Evolutionary conservation across 2,113 vertebrate genomes (phyloP).

Genomic region (Cervus canadensis): DNA sequence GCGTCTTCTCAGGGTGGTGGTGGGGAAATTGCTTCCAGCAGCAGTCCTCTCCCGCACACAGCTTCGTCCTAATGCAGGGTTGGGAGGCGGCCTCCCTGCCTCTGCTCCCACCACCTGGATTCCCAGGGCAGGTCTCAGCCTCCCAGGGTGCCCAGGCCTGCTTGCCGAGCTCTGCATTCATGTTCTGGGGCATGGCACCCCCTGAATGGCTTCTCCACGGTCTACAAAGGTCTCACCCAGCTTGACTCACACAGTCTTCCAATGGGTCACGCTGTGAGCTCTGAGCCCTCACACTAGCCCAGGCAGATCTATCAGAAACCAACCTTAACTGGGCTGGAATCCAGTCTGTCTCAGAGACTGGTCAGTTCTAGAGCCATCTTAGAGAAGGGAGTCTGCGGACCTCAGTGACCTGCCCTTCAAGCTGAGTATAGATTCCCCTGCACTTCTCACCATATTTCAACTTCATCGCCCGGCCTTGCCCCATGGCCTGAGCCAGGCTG

Average conservation of each 20-base stretch:
- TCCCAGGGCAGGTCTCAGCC: not conserved
- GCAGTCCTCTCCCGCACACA: too few relatives aligned
- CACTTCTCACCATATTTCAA: not conserved
- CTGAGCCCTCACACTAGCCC: not conserved
- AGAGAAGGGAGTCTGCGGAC: not conserved
- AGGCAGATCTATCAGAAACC: not conserved
- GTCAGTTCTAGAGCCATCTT: not conserved
- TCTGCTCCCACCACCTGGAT: not conserved
- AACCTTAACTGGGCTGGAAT: not conserved
- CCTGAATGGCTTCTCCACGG: not conserved
- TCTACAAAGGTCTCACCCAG: not conserved
- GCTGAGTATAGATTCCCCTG: not conserved
- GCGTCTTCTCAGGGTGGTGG: too few relatives aligned
- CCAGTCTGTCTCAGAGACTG: not conserved
- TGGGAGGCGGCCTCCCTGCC: too few relatives aligned
- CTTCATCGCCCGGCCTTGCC: not conserved
- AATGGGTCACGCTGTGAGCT: not conserved
- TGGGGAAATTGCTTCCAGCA: not conserved
- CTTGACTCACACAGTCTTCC: not conserved
- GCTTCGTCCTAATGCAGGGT: not conserved
- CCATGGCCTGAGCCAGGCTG: not conserved
- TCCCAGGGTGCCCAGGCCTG: not conserved
- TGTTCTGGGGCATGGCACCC: not conserved
- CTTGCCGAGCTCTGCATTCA: fast-evolving
- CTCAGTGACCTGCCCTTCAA: not conserved